Conservation (phyloP, 2,888 invertebrate genomes). For the Dione juno region DNA sequence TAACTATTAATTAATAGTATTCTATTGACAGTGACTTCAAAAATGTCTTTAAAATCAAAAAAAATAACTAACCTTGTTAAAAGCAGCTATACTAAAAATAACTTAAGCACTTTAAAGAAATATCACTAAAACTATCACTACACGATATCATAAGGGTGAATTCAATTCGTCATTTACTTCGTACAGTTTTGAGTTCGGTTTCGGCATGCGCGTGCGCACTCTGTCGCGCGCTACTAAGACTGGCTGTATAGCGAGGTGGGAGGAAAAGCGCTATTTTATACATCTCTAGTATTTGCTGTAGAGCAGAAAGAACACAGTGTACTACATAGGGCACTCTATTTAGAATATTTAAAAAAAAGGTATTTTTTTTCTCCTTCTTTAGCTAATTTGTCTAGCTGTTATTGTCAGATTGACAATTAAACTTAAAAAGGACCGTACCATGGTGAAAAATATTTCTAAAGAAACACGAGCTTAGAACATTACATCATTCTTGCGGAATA, state of each 20-base stretch:
- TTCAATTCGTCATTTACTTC: slow-evolving; percentile 50
- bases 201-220: slow-evolving; percentile 66
- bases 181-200: slow-evolving; percentile 41
- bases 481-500: no score
- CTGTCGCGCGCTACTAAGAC: slow-evolving; percentile 73
- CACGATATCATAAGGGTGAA: slow-evolving; percentile 44
- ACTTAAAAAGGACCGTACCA: no score
- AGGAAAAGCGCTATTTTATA: slow-evolving; percentile 44
- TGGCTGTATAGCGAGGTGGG: slow-evolving; percentile 68
- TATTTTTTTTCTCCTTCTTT: no score
- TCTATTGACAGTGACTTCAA: background rate
- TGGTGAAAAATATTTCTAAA: no score
- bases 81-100: background rate
- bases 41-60: background rate
- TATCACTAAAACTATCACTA: slow-evolving; percentile 55
- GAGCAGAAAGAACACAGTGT: background rate
- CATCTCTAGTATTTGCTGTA: slow-evolving; percentile 20
- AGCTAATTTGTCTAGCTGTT: no score
- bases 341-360: no score
- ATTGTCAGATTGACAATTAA: background rate
- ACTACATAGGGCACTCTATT: no score
- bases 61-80: slow-evolving; percentile 1
- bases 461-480: no score
- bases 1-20: no score
- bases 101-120: slow-evolving; percentile 22